phyloP scores from a whole-genome alignment of 53 echinoderm and acorn worm genomes.

The Paelopatides confundens region DNA sequence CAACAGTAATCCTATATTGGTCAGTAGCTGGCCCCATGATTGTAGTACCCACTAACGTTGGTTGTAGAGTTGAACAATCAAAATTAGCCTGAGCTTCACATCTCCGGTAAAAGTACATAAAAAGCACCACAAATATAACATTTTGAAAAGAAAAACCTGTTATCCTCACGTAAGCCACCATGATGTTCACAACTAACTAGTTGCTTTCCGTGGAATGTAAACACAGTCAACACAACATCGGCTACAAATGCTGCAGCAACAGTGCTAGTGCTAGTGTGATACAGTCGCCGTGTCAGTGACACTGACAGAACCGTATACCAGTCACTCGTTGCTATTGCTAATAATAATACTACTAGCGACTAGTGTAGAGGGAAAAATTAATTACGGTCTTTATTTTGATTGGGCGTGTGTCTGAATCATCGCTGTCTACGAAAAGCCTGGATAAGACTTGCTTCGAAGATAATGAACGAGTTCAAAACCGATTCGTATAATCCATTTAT shows the following conservation, averaged over 20 bases:
- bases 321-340: not conserved
- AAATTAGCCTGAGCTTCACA: not conserved
- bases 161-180: not conserved
- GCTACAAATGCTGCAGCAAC: not conserved
- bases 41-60: not conserved
- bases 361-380: not conserved
- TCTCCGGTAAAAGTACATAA: slow-evolving; percentile 5
- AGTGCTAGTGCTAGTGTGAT: too few species aligned
- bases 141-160: not conserved
- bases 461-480: not conserved
- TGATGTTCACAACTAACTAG: not conserved
- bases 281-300: too few species aligned
- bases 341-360: not conserved
- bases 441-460: not conserved
- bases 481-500: not conserved
- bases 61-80: slow-evolving; percentile 13
- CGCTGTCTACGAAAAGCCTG: not conserved
- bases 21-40: not conserved
- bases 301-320: too few species aligned
- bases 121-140: slow-evolving; percentile 10
- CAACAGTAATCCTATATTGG: not conserved
- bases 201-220: not conserved
- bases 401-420: slow-evolving; percentile 31
- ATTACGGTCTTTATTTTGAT: slow-evolving; percentile 6
- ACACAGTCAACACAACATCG: not conserved